Evolutionary conservation across 2,888 invertebrate genomes (phyloP).

Genomic region (Automeris io): DNA sequence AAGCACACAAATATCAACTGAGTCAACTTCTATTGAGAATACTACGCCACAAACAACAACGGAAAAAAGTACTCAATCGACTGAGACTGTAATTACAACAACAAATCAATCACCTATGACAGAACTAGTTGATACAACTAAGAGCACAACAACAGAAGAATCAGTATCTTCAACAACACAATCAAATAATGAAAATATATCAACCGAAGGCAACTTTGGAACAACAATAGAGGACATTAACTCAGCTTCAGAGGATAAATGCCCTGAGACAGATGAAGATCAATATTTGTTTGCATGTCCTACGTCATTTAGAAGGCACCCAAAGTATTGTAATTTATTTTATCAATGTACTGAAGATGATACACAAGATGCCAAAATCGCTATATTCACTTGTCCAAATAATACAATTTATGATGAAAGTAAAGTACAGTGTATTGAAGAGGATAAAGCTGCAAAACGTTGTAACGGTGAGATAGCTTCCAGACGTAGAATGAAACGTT

Average conservation of each 20-base stretch:
- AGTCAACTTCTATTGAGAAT: conserved; percentile 15
- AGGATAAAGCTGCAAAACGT: conserved; percentile 72
- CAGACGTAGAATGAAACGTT: conserved; percentile 71
- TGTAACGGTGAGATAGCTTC: conserved; percentile 77
- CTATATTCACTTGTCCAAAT: conserved; percentile 85
- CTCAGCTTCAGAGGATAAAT: conserved; percentile 44
- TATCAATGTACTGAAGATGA: conserved; percentile 87
- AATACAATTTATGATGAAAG: conserved; percentile 85
- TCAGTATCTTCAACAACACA: conserved; percentile 20
- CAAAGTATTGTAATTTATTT: conserved; percentile 88
- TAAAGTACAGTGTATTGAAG: conserved; percentile 83
- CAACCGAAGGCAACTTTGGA: conserved; percentile 21
- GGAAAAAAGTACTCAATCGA: conserved; percentile 22
- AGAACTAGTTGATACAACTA: conserved; percentile 17
- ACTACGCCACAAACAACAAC: conserved; percentile 24
- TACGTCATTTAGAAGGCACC: conserved; percentile 88
- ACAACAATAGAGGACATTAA: conserved; percentile 24
- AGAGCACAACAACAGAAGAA: conserved; percentile 19
- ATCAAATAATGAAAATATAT: conserved; percentile 24
- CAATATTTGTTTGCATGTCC: conserved; percentile 87
- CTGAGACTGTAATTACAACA: conserved; percentile 13
- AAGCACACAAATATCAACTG: conserved; percentile 15
- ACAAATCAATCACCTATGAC: conserved; percentile 16
- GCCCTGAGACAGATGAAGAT: conserved; percentile 79
- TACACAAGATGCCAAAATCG: conserved; percentile 83